These are phyloP conservation scores for Eupithecia subumbrata DNA, from an alignment of 2,888 invertebrate genomes.

Conservation along the genomic window DNA sequence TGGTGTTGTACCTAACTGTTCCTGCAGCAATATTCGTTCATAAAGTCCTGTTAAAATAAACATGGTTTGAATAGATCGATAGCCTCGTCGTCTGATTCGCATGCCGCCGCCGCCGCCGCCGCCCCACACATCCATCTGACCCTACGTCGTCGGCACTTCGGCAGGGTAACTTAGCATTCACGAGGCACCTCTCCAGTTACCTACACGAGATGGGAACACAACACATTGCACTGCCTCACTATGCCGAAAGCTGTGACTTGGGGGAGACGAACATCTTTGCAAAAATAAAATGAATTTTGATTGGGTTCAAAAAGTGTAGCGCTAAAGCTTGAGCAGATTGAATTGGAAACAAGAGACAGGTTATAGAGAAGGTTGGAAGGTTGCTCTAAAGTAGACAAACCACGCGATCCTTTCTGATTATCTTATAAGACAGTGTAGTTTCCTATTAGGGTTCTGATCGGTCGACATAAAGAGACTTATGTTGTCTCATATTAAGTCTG, in stretches of 20 bases:
- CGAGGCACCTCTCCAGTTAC: constrained; percentile 62
- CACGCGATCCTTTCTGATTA: not conserved
- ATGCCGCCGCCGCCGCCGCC: constrained; percentile 21
- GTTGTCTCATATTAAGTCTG: constrained; percentile 23
- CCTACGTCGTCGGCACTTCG: constrained; percentile 44
- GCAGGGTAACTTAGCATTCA: constrained; percentile 64
- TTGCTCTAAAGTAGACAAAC: not conserved
- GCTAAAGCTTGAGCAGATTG: not conserved
- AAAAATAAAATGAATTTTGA: constrained; percentile 12
- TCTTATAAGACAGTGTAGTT: not conserved
- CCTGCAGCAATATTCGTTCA: not conserved
- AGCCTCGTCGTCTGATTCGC: constrained; percentile 34
- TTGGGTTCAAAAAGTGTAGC: constrained; percentile 4
- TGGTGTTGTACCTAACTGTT: not conserved
- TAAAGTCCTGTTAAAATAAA: not conserved
- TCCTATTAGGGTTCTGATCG: constrained; percentile 10
- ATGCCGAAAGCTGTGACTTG: constrained; percentile 17
- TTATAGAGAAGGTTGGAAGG: not conserved
- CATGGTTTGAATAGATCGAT: constrained; percentile 31
- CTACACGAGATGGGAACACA: constrained; percentile 57
- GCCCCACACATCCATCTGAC: constrained; percentile 46
- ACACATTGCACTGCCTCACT: constrained; percentile 41
- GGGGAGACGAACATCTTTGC: constrained; percentile 11
- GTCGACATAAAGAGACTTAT: constrained; percentile 8
- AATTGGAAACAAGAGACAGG: not conserved